phyloP scores from a whole-genome alignment of 2,888 invertebrate genomes.

The Embidobia sp. region DNA sequence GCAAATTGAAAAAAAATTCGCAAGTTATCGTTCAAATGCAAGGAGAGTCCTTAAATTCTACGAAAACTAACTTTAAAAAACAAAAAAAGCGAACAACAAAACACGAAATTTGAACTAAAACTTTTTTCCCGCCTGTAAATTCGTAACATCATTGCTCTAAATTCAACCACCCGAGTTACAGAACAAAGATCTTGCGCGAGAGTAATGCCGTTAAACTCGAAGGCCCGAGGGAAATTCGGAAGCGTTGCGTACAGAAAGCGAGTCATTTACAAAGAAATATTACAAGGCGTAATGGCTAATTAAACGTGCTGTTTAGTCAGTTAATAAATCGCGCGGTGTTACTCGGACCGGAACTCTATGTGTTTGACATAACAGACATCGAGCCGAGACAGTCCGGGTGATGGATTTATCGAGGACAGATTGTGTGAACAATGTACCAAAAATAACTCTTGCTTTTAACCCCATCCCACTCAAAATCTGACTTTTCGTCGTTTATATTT shows the following conservation, averaged over 20 bases:
- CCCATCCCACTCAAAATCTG: no score
- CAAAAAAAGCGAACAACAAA: no score
- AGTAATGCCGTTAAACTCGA: conserved; percentile 3
- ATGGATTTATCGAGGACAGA: conserved; percentile 1
- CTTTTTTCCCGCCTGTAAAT: no score
- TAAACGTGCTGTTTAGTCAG: conserved; percentile 37
- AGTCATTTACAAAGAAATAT: conserved; percentile 26
- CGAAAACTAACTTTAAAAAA: no score
- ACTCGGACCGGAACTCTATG: neutral
- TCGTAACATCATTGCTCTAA: no score
- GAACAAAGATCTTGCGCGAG: conserved; percentile 7
- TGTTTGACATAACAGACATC: conserved; percentile 13
- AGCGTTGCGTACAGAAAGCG: conserved; percentile 14
- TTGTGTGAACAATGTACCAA: no score
- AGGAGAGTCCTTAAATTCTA: no score
- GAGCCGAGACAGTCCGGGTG: neutral
- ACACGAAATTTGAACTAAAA: no score
- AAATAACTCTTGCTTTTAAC: no score
- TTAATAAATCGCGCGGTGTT: conserved; percentile 9
- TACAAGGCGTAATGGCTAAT: conserved; percentile 25
- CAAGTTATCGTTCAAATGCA: no score
- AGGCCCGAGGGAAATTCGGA: conserved; percentile 35
- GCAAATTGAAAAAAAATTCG: neutral
- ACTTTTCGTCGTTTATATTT: no score
- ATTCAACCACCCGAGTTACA: no score